These are phyloP conservation scores for Saguinus imperator DNA, from an alignment of 2,113 vertebrate species.

Conservation along the genomic window DNA sequence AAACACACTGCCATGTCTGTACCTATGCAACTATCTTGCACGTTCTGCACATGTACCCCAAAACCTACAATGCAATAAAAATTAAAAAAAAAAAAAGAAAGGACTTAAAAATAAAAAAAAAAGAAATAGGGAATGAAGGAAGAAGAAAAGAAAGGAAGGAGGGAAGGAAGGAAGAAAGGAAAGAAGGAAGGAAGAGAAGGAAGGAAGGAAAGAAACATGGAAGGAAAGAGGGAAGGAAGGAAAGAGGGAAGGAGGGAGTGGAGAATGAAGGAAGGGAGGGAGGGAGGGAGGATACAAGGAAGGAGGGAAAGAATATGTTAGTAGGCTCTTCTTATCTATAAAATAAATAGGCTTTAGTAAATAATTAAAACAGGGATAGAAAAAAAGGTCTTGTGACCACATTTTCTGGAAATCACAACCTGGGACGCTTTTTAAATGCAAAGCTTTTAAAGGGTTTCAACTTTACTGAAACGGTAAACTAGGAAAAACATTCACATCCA, in stretches of 20 bases:
- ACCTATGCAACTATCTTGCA: too few species aligned
- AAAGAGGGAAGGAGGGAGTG: rapidly evolving
- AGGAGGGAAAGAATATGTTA: not conserved
- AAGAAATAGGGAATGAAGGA: too few species aligned
- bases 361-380: not conserved
- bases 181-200: rapidly evolving
- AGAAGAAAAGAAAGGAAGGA: rapidly evolving
- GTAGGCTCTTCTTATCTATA: not conserved
- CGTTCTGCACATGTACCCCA: too few species aligned
- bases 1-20: too few species aligned
- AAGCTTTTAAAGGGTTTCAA: not conserved
- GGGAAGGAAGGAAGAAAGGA: rapidly evolving
- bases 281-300: not conserved
- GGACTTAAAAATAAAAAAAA: too few species aligned
- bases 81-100: too few species aligned
- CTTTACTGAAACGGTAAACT: not conserved
- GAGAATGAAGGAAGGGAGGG: not conserved
- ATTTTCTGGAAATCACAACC: not conserved
- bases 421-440: not conserved
- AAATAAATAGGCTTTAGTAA: not conserved
- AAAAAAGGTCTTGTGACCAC: not conserved
- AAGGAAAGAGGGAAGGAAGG: too few species aligned
- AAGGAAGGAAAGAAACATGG: too few species aligned
- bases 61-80: too few species aligned
- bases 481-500: not conserved